phyloP scores from a whole-genome alignment of 2,888 invertebrate genomes.

The Coelopa pilipes region DNA sequence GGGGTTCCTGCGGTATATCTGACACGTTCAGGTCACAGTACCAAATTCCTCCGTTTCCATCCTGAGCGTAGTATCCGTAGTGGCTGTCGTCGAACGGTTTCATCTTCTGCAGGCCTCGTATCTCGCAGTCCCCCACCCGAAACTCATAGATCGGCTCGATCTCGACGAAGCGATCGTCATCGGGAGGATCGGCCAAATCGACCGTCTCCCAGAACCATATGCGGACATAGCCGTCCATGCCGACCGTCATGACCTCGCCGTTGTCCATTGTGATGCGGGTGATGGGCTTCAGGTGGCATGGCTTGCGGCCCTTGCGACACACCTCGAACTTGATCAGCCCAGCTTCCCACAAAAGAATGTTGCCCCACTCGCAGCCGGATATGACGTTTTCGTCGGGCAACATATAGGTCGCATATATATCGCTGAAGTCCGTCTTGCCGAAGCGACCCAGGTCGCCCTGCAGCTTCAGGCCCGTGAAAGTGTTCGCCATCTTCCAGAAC shows the following conservation, averaged over 20 bases:
- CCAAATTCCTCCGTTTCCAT: slow-evolving; percentile 88
- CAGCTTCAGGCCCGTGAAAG: slow-evolving; percentile 91
- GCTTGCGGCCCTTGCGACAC: slow-evolving; percentile 75
- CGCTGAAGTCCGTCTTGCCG: slow-evolving; percentile 91
- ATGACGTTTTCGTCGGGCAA: slow-evolving; percentile 91
- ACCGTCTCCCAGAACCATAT: slow-evolving; percentile 93
- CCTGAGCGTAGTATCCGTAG: slow-evolving; percentile 82
- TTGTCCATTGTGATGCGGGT: slow-evolving; percentile 62
- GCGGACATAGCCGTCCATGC: slow-evolving; percentile 81
- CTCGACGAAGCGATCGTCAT: slow-evolving; percentile 82
- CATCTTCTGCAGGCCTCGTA: slow-evolving; percentile 60
- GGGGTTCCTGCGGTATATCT: slow-evolving; percentile 65
- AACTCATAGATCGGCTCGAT: slow-evolving; percentile 90
- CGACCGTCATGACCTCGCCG: slow-evolving; percentile 66
- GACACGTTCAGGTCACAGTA: slow-evolving; percentile 74
- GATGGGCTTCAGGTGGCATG: slow-evolving; percentile 82
- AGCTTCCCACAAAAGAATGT: slow-evolving; percentile 90
- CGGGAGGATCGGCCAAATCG: slow-evolving; percentile 86
- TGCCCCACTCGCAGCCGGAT: slow-evolving; percentile 91
- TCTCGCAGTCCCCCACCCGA: slow-evolving; percentile 69
- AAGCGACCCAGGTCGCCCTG: slow-evolving; percentile 90
- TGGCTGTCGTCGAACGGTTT: slow-evolving; percentile 66
- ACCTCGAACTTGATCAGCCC: slow-evolving; percentile 89
- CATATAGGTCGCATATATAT: slow-evolving; percentile 84
- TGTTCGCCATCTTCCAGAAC: slow-evolving; percentile 93